These are phyloP conservation scores for Grammomys surdaster DNA, from an alignment of 2,113 vertebrate species.

Conservation along the genomic window DNA sequence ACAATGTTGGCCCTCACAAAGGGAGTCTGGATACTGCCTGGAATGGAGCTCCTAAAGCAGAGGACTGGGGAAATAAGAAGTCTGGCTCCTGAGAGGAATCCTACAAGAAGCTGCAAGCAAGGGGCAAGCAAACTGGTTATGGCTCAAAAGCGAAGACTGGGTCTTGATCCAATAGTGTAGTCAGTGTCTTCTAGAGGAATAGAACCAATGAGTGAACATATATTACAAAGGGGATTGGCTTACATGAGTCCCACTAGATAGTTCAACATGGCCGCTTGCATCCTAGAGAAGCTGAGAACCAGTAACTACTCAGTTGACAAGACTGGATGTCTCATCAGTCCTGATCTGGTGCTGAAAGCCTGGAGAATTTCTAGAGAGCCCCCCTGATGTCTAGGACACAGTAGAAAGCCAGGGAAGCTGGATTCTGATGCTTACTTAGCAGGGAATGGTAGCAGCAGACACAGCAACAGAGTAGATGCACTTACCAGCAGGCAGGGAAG, in stretches of 20 bases:
- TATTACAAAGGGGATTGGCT: background rate
- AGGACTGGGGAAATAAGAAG: background rate
- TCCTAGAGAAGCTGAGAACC: background rate
- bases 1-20: background rate
- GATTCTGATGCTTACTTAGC: background rate
- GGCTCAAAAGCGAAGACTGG: background rate
- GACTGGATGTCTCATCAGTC: background rate
- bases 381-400: no score
- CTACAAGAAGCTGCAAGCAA: background rate
- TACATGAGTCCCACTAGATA: background rate
- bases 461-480: background rate
- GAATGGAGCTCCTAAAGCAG: background rate
- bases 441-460: background rate
- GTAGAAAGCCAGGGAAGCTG: background rate
- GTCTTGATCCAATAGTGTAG: background rate
- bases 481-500: background rate
- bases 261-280: background rate
- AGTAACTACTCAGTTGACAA: background rate
- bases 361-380: background rate
- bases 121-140: background rate
- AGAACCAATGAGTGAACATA: background rate
- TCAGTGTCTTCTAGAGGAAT: background rate
- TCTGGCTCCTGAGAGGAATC: background rate
- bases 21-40: background rate
- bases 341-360: background rate